These are phyloP conservation scores for Peromyscus melanophrys DNA, from an alignment of 2,797 vertebrate genomes.

Conservation along the genomic window DNA sequence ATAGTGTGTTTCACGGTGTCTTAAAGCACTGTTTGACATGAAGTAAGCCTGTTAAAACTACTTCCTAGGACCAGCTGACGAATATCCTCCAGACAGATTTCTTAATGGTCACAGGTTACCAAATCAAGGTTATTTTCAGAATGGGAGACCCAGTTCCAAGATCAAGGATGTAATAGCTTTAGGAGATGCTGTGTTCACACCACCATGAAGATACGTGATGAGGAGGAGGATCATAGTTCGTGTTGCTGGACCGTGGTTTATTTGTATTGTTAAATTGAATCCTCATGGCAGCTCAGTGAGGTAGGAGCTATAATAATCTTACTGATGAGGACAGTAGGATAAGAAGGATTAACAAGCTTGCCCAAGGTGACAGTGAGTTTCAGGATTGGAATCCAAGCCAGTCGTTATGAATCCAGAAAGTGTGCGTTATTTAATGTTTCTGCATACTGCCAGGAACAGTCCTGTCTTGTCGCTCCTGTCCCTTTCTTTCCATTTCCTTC, in stretches of 20 bases:
- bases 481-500: too few relatives aligned
- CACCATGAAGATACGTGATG: background rate
- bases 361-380: constrained; percentile 28
- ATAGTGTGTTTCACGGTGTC: background rate
- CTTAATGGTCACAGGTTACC: constrained; percentile 25
- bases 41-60: constrained; percentile 35
- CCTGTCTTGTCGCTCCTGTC: too few relatives aligned
- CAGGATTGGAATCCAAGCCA: background rate
- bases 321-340: background rate
- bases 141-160: background rate
- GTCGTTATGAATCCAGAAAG: constrained; percentile 11
- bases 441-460: background rate
- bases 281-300: constrained; percentile 11
- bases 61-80: background rate
- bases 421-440: background rate
- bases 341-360: constrained; percentile 49
- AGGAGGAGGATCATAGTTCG: background rate
- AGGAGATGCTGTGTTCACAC: background rate
- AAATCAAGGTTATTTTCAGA: constrained; percentile 51
- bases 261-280: background rate
- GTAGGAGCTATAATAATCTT: constrained; percentile 21
- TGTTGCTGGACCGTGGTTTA: background rate
- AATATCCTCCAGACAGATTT: background rate
- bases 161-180: background rate
- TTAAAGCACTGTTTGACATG: background rate